phyloP scores from a whole-genome alignment of 2,113 vertebrate species.

The Rynchops niger region DNA sequence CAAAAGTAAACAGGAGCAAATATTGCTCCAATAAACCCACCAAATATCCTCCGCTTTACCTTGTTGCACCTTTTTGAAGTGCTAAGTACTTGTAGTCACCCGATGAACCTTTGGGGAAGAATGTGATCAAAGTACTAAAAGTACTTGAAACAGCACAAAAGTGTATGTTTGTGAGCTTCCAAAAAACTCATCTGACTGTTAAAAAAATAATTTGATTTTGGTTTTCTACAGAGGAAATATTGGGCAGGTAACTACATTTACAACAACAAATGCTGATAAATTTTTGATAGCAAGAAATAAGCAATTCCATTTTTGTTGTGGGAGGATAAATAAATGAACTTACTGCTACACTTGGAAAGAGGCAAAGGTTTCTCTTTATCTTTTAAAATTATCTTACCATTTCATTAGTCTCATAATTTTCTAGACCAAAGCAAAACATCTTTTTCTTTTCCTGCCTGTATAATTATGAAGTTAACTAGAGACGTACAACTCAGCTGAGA shows the following conservation, averaged over 20 bases:
- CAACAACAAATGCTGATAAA: background rate
- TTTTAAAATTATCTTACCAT: background rate
- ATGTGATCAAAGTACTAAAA: background rate
- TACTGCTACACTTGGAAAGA: background rate
- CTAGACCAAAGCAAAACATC: background rate
- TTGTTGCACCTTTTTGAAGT: background rate
- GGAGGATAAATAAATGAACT: background rate
- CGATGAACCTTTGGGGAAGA: background rate
- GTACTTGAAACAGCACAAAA: background rate
- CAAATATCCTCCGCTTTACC: background rate
- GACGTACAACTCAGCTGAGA: background rate
- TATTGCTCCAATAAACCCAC: background rate
- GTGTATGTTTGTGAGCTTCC: background rate
- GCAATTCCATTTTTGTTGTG: background rate
- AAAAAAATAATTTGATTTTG: background rate
- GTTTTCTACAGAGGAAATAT: background rate
- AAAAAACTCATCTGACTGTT: background rate
- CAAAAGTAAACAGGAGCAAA: background rate
- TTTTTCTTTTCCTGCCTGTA: background rate
- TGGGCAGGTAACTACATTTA: background rate
- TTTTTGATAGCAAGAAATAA: background rate
- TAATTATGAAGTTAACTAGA: background rate
- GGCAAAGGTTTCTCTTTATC: background rate
- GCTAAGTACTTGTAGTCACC: background rate
- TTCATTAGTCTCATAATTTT: background rate